Evolutionary conservation across 2,888 invertebrate genomes (phyloP), one percentile per base, ranked within the genome.

Genomic region (Cristatella mucedo): DNA sequence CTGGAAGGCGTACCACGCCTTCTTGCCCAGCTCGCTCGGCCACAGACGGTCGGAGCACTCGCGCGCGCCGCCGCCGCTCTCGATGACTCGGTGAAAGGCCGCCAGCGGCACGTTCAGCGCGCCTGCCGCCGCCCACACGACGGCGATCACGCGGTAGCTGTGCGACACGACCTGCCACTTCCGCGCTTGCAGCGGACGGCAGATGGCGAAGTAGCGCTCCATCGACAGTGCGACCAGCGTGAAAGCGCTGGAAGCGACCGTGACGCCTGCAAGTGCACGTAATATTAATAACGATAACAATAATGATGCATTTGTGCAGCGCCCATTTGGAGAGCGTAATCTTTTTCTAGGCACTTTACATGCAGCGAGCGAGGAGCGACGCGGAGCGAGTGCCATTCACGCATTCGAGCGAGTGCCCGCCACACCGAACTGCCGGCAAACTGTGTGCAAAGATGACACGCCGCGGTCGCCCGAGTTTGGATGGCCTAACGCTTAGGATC

Each of bases 191-290:
- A 81, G 61, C 0, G 81, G 80, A 58, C 77, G 76, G 55, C 80
- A 80, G 52, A 81, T 80, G 47, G 80, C 81, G 60, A 78, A 80
- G 62, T 79, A 81, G 4, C 84, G 69, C 59, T 81, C 80, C 51
- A 80, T 72, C 4, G 80, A 79, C 48, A 81, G 80, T 34, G 78
- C 77, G 21, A 80, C 80, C 48, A 81, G 58, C 0, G 81, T 81
- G 74, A 80, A 80, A 3, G 77, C 79, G 16, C 76, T 76, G 9
- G 80, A 80, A 2, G 76, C 74, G 31, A 81, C 80, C 0, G 78
- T 77, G 43, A 77, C 75, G 33, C 77, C 80, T 80, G 70, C 18
- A 73, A 73, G n/a, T n/a, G n/a, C n/a, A n/a, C n/a, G n/a, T n/a
- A n/a, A n/a, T n/a, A n/a, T n/a, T n/a, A n/a, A n/a, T n/a, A n/a